Percentiles rank a stretch among this genome's conserved stretches.
phyloP scores from a whole-genome alignment of 1,140 invertebrate genomes.

The Dendroctonus ponderosae region DNA sequence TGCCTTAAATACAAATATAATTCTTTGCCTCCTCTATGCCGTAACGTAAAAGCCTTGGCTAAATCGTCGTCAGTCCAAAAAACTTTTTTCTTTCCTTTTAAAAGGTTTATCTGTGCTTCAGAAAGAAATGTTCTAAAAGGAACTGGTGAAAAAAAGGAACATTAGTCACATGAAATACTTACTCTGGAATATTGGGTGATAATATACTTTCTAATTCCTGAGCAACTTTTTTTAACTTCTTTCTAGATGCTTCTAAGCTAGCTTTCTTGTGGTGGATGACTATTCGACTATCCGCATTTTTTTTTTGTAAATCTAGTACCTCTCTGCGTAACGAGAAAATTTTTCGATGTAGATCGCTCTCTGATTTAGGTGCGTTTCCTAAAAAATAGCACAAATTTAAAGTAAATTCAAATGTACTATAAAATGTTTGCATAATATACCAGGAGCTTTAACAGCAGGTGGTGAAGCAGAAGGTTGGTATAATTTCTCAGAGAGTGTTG shows the following conservation, averaged over 20 bases:
- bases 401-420: too few species aligned
- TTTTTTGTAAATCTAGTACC: not conserved
- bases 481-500: not conserved
- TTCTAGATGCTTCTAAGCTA: not conserved
- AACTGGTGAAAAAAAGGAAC: not conserved
- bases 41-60: conserved; percentile 40
- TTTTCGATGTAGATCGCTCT: not conserved
- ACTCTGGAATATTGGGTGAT: conserved; percentile 1
- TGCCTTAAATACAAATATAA: conserved; percentile 43
- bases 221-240: not conserved
- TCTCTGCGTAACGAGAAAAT: not conserved
- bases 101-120: conserved; percentile 38
- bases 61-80: conserved; percentile 42
- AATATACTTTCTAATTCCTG: not conserved
- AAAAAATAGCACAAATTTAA: not conserved
- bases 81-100: conserved; percentile 38
- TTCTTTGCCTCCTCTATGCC: conserved; percentile 40
- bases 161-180: not conserved
- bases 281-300: not conserved
- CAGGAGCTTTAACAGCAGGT: not conserved
- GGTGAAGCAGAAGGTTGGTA: not conserved
- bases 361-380: not conserved
- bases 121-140: conserved; percentile 37
- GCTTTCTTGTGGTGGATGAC: not conserved
- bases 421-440: not conserved